phyloP scores from a whole-genome alignment of 2,888 invertebrate genomes.

The Drosophila maculinotata region DNA sequence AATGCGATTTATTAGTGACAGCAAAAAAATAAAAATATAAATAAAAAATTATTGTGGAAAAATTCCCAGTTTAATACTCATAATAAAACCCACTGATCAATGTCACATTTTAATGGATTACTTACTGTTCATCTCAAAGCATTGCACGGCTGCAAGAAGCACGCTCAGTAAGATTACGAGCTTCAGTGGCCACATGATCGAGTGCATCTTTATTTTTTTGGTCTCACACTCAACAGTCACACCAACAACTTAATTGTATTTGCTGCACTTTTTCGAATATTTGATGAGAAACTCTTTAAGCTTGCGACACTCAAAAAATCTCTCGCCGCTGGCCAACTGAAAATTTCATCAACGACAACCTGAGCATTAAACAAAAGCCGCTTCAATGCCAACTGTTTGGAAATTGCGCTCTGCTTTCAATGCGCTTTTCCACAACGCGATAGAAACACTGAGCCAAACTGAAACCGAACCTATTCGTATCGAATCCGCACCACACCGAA shows the following conservation, averaged over 20 bases:
- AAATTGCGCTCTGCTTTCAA: constrained; percentile 61
- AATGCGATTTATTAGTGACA: constrained; percentile 8
- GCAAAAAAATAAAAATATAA: neutral
- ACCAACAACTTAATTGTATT: constrained; percentile 27
- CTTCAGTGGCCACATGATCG: constrained; percentile 47
- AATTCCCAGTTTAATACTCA: neutral
- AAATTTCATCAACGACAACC: constrained; percentile 50
- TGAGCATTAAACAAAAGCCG: constrained; percentile 51
- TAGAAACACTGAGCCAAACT: constrained; percentile 24
- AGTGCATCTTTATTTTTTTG: constrained; percentile 27
- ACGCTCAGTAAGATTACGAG: constrained; percentile 36
- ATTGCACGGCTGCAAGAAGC: constrained; percentile 40
- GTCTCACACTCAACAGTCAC: constrained; percentile 12
- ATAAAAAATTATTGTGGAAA: too few relatives aligned
- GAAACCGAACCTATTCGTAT: constrained; percentile 7
- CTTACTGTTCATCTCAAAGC: constrained; percentile 81
- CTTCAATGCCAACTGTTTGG: constrained; percentile 71
- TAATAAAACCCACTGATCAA: constrained; percentile 3
- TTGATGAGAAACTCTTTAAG: constrained; percentile 36
- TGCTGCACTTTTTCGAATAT: constrained; percentile 39
- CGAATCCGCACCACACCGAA: constrained; percentile 16
- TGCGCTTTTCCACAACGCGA: constrained; percentile 51
- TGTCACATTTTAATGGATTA: constrained; percentile 24
- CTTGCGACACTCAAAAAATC: constrained; percentile 57
- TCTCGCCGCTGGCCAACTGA: constrained; percentile 46